Conservation (phyloP, 2,888 invertebrate genomes). For the Tetragnatha montana region DNA sequence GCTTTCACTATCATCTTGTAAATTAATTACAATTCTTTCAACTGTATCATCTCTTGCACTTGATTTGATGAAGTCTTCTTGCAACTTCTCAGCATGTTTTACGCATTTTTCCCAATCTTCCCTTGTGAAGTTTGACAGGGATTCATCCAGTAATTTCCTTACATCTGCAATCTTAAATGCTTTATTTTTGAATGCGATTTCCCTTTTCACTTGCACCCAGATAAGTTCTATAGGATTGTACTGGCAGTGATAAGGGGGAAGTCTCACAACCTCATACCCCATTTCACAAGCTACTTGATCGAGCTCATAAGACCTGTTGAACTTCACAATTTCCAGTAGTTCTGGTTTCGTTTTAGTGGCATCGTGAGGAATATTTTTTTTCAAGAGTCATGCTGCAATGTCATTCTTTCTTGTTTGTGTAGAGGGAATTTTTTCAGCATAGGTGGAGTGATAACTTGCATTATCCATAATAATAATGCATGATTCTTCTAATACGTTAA, state of each 20-base stretch:
- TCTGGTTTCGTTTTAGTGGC: neutral
- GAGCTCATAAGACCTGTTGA: neutral
- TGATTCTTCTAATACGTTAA: neutral
- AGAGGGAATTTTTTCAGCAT: neutral
- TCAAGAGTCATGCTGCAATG: conserved; percentile 15
- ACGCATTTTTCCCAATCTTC: neutral
- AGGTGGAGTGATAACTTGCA: conserved; percentile 29
- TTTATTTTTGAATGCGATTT: neutral
- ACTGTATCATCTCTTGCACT: no score
- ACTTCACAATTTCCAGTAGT: neutral
- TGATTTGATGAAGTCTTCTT: no score
- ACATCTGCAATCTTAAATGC: neutral
- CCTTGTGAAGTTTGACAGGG: neutral
- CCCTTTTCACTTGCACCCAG: neutral
- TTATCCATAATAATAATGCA: neutral
- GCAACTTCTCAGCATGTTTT: no score
- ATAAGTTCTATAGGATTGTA: conserved; percentile 11
- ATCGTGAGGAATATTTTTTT: neutral
- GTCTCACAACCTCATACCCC: conserved; percentile 8
- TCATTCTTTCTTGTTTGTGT: neutral
- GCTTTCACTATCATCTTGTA: no score
- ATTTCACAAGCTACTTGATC: neutral
- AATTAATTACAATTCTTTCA: no score
- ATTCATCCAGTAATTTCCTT: neutral
- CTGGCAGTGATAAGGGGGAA: conserved; percentile 2